These are phyloP conservation scores for Phalangium opilio DNA, from an alignment of 2,888 invertebrate species.

Conservation along the genomic window DNA sequence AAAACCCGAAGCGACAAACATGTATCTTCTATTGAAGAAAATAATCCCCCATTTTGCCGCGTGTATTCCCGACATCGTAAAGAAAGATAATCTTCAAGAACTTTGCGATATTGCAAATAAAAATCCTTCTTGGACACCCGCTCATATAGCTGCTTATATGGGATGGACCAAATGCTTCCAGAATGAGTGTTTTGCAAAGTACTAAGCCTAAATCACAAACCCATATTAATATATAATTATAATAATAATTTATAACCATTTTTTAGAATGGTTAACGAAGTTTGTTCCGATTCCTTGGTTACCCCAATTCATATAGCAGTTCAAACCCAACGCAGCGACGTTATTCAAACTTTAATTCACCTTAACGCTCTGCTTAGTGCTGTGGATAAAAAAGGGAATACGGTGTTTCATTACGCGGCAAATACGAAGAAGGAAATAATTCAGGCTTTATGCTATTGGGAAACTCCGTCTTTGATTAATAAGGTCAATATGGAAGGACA, in stretches of 20 bases:
- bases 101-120: slow-evolving; percentile 15
- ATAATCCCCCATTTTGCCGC: slow-evolving; percentile 22
- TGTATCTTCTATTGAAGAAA: slow-evolving; percentile 44
- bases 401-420: slow-evolving; percentile 74
- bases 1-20: slow-evolving; percentile 47
- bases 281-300: slow-evolving; percentile 51
- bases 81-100: slow-evolving; percentile 48
- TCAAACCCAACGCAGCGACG: slow-evolving; percentile 48
- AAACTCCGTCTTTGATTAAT: too few relatives aligned
- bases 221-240: too few relatives aligned
- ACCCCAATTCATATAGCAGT: slow-evolving; percentile 78
- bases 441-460: slow-evolving; percentile 31
- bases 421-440: slow-evolving; percentile 67
- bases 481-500: too few relatives aligned
- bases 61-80: slow-evolving; percentile 16
- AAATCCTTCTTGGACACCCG: slow-evolving; percentile 49
- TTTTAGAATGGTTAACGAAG: slow-evolving; percentile 42
- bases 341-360: slow-evolving; percentile 48
- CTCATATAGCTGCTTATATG: slow-evolving; percentile 67
- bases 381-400: slow-evolving; percentile 57
- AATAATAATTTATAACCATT: not conserved
- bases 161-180: slow-evolving; percentile 54
- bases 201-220: too few relatives aligned
- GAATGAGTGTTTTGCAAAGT: slow-evolving; percentile 27
- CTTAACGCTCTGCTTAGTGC: slow-evolving; percentile 48